These are phyloP conservation scores for Tigriopus californicus DNA, from an alignment of 2,888 invertebrate species.

Conservation along the genomic window DNA sequence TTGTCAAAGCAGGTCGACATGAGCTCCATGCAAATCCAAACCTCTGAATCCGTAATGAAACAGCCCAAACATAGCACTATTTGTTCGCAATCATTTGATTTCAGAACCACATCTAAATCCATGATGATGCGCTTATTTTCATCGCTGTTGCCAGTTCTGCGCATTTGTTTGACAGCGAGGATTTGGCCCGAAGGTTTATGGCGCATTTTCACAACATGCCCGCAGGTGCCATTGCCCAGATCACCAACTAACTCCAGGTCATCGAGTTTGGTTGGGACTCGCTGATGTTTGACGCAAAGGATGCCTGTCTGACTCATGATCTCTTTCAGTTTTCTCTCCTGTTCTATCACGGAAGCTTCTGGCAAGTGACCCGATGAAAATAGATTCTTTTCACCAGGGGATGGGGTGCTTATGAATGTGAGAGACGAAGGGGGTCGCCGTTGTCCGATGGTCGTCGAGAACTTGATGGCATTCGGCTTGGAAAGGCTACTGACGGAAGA, in stretches of 20 bases:
- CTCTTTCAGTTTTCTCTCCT: conserved; percentile 65
- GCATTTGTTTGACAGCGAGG: conserved; percentile 96
- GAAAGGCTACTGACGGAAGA: no score
- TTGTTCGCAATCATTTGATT: conserved; percentile 87
- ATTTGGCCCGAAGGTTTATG: conserved; percentile 65
- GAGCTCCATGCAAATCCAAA: conserved; percentile 99
- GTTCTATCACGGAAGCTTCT: conserved; percentile 19
- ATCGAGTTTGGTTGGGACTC: neutral
- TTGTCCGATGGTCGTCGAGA: no score
- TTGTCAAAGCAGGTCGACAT: conserved; percentile 99
- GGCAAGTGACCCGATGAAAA: no score
- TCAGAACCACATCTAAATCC: conserved; percentile 95
- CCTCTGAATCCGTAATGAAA: conserved; percentile 90
- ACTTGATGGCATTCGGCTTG: no score
- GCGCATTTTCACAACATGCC: conserved; percentile 90
- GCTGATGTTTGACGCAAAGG: conserved; percentile 50
- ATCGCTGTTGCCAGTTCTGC: conserved; percentile 84
- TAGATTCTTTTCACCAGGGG: no score
- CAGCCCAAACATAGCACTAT: conserved; percentile 94
- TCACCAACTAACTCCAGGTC: conserved; percentile 41
- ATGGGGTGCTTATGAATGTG: no score
- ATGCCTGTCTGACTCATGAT: conserved; percentile 85
- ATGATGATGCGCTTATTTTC: conserved; percentile 95
- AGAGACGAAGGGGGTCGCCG: no score
- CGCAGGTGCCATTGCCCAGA: conserved; percentile 85